Conservation (phyloP, 2,797 vertebrate genomes). For the Dallia pectoralis region DNA sequence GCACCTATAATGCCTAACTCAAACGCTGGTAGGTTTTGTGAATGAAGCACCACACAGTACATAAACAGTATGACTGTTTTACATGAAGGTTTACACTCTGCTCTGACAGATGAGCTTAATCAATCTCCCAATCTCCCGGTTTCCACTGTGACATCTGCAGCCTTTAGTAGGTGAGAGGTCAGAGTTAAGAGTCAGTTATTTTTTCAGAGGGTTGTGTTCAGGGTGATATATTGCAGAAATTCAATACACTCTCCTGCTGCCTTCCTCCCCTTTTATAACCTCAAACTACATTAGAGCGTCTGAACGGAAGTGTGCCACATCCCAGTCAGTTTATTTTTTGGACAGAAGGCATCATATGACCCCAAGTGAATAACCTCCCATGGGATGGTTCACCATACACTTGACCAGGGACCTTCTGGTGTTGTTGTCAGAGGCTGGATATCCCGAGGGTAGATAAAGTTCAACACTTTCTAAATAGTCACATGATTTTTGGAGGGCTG, state of each 20-base stretch:
- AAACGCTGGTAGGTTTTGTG: neutral
- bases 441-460: no score
- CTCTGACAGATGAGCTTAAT: neutral
- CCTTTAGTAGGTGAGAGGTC: neutral
- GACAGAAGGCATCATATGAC: no score
- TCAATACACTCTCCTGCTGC: slow-evolving; percentile 25
- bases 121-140: neutral
- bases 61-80: neutral
- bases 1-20: neutral
- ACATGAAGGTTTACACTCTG: neutral
- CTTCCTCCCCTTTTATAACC: neutral
- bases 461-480: neutral
- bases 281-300: no score
- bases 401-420: no score
- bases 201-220: slow-evolving; percentile 13
- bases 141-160: neutral
- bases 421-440: no score
- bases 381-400: no score
- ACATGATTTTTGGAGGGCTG: neutral
- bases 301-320: no score
- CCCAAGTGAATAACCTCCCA: no score
- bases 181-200: slow-evolving; percentile 35
- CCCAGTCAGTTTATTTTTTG: no score
- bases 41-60: neutral
- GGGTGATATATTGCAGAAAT: slow-evolving; percentile 42